A percentile compares a stretch with the other conserved stretches of the same genome.
Conservation (phyloP, 2,888 invertebrate genomes). For the Agrotis ipsilon region DNA sequence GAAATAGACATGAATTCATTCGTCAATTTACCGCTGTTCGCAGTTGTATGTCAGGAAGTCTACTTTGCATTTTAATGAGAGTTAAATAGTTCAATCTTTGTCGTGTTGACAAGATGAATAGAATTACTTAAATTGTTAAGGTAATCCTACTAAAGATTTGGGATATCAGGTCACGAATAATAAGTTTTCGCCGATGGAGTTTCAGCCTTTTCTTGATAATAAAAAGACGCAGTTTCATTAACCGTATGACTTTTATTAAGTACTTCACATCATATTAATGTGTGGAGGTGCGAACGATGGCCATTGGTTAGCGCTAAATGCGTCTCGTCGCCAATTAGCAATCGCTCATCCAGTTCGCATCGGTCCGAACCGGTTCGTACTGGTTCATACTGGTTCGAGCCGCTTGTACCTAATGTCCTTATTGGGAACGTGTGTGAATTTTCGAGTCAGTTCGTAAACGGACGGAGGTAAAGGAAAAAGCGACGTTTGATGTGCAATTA, state of each 20-base stretch:
- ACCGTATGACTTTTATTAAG: constrained; percentile 52
- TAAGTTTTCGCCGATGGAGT: not conserved
- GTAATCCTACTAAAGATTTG: not conserved
- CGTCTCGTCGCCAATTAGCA: constrained; percentile 66
- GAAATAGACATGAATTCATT: constrained; percentile 38
- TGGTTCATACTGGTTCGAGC: constrained; percentile 47
- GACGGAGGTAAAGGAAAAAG: constrained; percentile 35
- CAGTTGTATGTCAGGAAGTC: constrained; percentile 26
- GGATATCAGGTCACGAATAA: too few species aligned
- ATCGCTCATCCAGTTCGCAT: constrained; percentile 47
- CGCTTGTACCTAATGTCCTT: constrained; percentile 46
- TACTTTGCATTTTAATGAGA: constrained; percentile 37
- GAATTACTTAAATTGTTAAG: not conserved
- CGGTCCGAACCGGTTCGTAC: constrained; percentile 51
- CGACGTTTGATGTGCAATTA: constrained; percentile 55
- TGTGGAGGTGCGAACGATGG: constrained; percentile 67
- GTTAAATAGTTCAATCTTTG: constrained; percentile 6
- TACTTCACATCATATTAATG: constrained; percentile 50
- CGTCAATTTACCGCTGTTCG: constrained; percentile 25
- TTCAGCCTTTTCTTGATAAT: not conserved
- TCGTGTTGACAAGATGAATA: not conserved
- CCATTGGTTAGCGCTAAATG: constrained; percentile 66
- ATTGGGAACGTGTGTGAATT: constrained; percentile 56
- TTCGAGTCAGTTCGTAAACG: constrained; percentile 56
- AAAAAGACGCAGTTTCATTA: constrained; percentile 43